phyloP scores from a whole-genome alignment of 2,113 vertebrate genomes.

The Paraplagusia blochii region DNA sequence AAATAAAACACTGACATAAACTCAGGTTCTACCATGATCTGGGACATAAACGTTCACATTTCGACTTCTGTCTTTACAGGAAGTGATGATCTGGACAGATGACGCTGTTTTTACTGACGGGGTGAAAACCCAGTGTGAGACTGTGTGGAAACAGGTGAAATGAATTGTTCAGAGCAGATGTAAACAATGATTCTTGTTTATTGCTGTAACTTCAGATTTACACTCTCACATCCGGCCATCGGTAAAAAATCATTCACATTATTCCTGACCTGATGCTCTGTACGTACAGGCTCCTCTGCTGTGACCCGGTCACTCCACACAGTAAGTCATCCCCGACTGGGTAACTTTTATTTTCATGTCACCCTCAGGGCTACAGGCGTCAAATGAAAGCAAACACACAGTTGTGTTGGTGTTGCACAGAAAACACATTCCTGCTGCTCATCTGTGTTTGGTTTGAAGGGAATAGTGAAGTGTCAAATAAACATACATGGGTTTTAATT shows the following conservation, averaged over 20 bases:
- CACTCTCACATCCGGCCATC: constrained; percentile 44
- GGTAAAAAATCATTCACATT: constrained; percentile 18
- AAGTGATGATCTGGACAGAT: constrained; percentile 27
- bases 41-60: no score
- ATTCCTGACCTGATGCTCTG: constrained; percentile 20
- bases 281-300: constrained; percentile 8
- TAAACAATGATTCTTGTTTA: constrained; percentile 49
- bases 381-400: constrained; percentile 31
- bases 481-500: constrained; percentile 24
- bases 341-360: constrained; percentile 27
- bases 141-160: constrained; percentile 10
- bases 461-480: constrained; percentile 13
- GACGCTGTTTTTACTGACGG: constrained; percentile 37
- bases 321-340: constrained; percentile 14
- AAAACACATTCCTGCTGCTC: constrained; percentile 17
- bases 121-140: neutral
- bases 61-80: neutral
- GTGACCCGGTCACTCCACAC: constrained; percentile 2
- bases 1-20: no score
- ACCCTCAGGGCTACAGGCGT: constrained; percentile 9
- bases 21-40: no score
- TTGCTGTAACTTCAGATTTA: constrained; percentile 52
- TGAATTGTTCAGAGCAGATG: constrained; percentile 27
- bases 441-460: constrained; percentile 11
- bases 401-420: neutral